Conservation (phyloP, 2,797 vertebrate species). For the Tarsius wallacei region DNA sequence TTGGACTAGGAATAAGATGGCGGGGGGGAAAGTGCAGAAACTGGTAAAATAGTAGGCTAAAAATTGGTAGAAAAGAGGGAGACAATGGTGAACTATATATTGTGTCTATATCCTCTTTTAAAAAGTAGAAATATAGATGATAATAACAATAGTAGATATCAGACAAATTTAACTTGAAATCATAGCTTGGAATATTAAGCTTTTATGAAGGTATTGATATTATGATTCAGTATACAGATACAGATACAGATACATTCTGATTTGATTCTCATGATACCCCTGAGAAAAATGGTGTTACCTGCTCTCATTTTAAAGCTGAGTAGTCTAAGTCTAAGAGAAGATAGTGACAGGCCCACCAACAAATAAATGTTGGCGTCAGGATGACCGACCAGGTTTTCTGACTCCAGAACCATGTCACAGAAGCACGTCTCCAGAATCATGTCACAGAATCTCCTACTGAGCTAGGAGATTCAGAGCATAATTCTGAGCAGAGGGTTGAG, state of each 20-base stretch:
- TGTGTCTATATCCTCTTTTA: not conserved
- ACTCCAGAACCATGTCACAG: not conserved
- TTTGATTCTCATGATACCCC: not conserved
- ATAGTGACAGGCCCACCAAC: not conserved
- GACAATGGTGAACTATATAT: not conserved
- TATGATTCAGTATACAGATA: no score
- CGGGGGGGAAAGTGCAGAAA: not conserved
- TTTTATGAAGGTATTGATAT: not conserved
- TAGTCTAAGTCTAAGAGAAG: not conserved
- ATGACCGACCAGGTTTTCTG: not conserved
- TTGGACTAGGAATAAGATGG: not conserved
- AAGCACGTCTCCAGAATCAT: not conserved
- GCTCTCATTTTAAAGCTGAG: not conserved
- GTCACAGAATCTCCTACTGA: no score
- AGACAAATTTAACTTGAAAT: not conserved
- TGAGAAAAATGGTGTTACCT: not conserved
- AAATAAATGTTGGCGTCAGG: not conserved
- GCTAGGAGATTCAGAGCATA: not conserved
- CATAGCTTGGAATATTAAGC: not conserved
- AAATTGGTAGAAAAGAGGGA: not conserved
- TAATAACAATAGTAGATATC: conserved; percentile 30
- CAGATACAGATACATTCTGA: not conserved
- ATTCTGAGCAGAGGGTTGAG: not conserved
- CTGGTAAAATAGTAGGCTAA: not conserved
- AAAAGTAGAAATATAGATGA: not conserved